A percentile compares a stretch with the other conserved stretches of the same genome.
These are phyloP conservation scores for Oscheius onirici DNA, from an alignment of 2,888 invertebrate species.

Conservation along the genomic window DNA sequence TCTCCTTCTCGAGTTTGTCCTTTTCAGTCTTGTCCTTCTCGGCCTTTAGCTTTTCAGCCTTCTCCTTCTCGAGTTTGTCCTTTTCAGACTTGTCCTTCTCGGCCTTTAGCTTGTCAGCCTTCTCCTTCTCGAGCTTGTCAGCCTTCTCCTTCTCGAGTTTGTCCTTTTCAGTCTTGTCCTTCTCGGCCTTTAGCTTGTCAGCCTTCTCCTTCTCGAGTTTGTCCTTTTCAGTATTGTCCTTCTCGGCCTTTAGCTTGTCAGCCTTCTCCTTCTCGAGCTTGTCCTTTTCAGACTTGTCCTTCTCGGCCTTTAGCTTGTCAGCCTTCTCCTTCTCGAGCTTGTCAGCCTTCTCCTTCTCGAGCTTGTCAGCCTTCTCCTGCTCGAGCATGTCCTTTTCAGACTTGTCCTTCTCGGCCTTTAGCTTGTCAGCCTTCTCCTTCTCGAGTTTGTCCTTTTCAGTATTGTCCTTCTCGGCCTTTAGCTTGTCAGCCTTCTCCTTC, in stretches of 20 bases:
- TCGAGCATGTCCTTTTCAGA: not conserved
- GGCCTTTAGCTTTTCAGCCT: no score
- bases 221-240: not conserved
- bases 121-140: no score
- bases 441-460: not conserved
- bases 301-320: no score
- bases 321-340: no score
- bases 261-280: constrained; percentile 2
- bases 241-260: not conserved
- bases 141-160: not conserved
- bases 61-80: no score
- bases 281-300: not conserved
- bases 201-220: no score
- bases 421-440: not conserved
- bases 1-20: no score
- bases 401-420: not conserved
- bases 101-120: no score
- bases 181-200: no score
- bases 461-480: not conserved
- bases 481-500: not conserved
- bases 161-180: not conserved
- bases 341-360: not conserved
- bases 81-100: not conserved
- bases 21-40: not conserved
- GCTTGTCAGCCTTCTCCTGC: not conserved